Evolutionary conservation across 2,113 vertebrate species (phyloP).

Genomic region (Corydoras sp.): DNA sequence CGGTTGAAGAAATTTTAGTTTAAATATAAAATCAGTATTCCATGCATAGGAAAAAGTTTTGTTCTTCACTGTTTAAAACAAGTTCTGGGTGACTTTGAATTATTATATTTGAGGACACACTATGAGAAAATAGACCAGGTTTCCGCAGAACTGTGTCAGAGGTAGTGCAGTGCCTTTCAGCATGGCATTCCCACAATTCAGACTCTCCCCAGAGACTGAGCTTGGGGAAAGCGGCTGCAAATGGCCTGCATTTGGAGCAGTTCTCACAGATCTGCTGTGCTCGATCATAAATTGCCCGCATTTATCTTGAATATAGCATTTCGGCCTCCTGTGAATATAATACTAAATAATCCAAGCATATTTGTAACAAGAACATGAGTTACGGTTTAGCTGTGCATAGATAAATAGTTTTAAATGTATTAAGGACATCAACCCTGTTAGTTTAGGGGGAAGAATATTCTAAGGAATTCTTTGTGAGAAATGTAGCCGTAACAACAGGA

Average conservation of each 20-base stretch:
- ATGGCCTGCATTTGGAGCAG: neutral
- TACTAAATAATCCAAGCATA: constrained; percentile 13
- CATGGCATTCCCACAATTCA: constrained; percentile 8
- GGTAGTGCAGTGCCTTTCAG: neutral
- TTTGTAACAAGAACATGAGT: constrained; percentile 6
- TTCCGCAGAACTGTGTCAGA: constrained; percentile 2
- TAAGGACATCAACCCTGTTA: too few species aligned
- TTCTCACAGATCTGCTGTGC: neutral
- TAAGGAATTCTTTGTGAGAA: too few species aligned
- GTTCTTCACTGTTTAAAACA: neutral
- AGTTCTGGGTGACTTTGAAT: constrained; percentile 8
- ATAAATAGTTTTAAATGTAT: too few species aligned
- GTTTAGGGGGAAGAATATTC: too few species aligned
- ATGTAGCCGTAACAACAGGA: too few species aligned
- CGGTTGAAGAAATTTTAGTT: neutral
- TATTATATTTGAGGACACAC: constrained; percentile 2
- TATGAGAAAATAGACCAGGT: neutral
- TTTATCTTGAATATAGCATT: constrained; percentile 14
- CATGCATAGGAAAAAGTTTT: too few species aligned
- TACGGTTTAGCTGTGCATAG: neutral
- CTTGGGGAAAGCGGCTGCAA: constrained; percentile 5
- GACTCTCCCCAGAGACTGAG: neutral
- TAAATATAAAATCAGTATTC: neutral
- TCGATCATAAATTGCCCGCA: neutral
- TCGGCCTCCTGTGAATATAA: constrained; percentile 5